Evolutionary conservation across 2,797 vertebrate species (phyloP).

Genomic region (Onychomys arenicola): DNA sequence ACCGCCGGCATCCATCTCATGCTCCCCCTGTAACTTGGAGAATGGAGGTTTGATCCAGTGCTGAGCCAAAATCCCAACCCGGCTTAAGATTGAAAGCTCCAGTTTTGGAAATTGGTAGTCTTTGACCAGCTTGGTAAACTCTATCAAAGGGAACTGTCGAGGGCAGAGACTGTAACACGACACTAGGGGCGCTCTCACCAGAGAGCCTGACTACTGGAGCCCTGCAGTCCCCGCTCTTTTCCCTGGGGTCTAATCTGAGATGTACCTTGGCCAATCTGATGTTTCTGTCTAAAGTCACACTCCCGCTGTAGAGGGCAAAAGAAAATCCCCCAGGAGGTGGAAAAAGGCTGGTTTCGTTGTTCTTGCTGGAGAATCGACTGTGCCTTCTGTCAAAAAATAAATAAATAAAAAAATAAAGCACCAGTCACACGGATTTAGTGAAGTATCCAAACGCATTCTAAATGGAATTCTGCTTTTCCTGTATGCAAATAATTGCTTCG

Average conservation of each 20-base stretch:
- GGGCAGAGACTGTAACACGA: neutral
- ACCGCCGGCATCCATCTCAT: neutral
- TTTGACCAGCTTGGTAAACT: neutral
- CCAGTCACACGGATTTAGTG: slow-evolving; percentile 56
- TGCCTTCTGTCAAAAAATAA: slow-evolving; percentile 63
- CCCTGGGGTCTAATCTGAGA: slow-evolving; percentile 16
- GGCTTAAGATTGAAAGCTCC: neutral
- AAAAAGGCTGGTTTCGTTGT: neutral
- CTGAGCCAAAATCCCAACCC: neutral
- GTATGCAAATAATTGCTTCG: slow-evolving; percentile 62
- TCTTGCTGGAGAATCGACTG: slow-evolving; percentile 54
- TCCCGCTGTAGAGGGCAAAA: slow-evolving; percentile 11
- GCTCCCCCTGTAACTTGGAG: neutral
- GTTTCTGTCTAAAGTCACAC: slow-evolving; percentile 61
- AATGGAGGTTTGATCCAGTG: neutral
- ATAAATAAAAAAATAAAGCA: no score
- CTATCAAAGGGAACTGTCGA: neutral
- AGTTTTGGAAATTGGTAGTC: neutral
- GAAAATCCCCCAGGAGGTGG: neutral
- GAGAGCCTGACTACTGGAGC: neutral
- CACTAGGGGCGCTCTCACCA: slow-evolving; percentile 27
- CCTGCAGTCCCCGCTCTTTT: neutral
- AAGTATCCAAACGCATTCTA: slow-evolving; percentile 64
- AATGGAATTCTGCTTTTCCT: slow-evolving; percentile 40
- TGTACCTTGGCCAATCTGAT: slow-evolving; percentile 55